Evolutionary conservation across 2,113 vertebrate species (phyloP).

Genomic region (Thalassarche chlororhynchos): DNA sequence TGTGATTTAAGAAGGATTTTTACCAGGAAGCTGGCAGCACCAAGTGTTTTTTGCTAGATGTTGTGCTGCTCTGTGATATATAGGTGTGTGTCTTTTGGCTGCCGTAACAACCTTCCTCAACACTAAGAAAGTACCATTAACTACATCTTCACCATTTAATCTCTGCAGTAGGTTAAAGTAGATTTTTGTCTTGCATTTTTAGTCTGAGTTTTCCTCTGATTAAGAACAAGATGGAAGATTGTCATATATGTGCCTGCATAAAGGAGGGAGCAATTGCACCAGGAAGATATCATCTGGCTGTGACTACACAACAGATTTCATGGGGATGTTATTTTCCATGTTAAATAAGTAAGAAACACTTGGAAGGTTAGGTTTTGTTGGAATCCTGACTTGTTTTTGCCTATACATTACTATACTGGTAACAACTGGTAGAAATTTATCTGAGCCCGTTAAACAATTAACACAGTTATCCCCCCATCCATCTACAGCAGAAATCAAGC

Average conservation of each 20-base stretch:
- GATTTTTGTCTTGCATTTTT: neutral
- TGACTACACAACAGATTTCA: neutral
- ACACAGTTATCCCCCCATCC: neutral
- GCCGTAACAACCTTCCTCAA: neutral
- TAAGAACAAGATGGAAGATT: neutral
- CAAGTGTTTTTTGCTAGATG: neutral
- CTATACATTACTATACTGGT: neutral
- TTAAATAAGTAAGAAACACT: neutral
- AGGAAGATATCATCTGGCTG: neutral
- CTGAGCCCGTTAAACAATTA: neutral
- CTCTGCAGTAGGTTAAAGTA: neutral
- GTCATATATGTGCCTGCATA: neutral
- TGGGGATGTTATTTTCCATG: neutral
- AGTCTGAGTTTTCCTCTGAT: neutral
- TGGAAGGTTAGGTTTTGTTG: neutral
- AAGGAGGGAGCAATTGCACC: neutral
- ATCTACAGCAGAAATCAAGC: neutral
- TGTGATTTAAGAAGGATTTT: slow-evolving; percentile 60
- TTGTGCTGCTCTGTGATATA: neutral
- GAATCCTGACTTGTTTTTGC: neutral
- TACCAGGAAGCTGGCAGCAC: slow-evolving; percentile 25
- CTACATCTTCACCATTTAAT: neutral
- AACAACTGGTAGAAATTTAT: neutral
- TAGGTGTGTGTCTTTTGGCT: neutral
- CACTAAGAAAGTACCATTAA: neutral